Percentiles rank a stretch among this genome's conserved stretches.
phyloP scores from a whole-genome alignment of 2,888 invertebrate genomes.

The Bombylius major region DNA sequence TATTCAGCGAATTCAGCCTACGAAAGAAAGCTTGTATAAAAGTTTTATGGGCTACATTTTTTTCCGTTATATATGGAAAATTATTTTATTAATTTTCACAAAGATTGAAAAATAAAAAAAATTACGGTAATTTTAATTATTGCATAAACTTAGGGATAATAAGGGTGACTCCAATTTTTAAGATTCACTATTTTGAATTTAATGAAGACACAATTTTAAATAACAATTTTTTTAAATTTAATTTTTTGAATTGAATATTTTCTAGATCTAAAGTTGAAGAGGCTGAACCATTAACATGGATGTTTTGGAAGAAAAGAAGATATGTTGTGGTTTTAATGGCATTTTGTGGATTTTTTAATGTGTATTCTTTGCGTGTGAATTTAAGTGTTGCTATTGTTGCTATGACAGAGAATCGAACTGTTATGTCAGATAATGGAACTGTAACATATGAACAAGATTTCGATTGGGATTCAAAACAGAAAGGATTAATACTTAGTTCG shows the following conservation, averaged over 20 bases:
- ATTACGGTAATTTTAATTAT: no score
- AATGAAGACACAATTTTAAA: no score
- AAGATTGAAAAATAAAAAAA: no score
- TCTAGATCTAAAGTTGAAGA: conserved; percentile 14
- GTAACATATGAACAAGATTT: conserved; percentile 56
- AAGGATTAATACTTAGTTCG: conserved; percentile 68
- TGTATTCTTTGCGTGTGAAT: conserved; percentile 73
- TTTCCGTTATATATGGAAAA: no score
- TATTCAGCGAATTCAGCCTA: no score
- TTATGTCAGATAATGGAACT: conserved; percentile 50
- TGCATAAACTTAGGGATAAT: no score
- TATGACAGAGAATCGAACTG: conserved; percentile 65
- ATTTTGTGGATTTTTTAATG: conserved; percentile 76
- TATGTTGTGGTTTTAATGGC: conserved; percentile 64
- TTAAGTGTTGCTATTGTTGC: conserved; percentile 87
- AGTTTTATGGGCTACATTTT: no score
- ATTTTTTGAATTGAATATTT: neutral
- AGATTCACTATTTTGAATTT: no score
- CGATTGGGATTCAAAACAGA: conserved; percentile 64
- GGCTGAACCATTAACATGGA: conserved; percentile 42
- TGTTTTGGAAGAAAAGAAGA: conserved; percentile 60
- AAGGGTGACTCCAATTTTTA: no score
- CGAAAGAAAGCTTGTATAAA: no score
- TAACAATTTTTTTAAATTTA: no score
- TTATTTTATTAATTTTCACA: no score